Conservation (phyloP, 1,140 invertebrate genomes). For the Nasonia vitripennis region DNA sequence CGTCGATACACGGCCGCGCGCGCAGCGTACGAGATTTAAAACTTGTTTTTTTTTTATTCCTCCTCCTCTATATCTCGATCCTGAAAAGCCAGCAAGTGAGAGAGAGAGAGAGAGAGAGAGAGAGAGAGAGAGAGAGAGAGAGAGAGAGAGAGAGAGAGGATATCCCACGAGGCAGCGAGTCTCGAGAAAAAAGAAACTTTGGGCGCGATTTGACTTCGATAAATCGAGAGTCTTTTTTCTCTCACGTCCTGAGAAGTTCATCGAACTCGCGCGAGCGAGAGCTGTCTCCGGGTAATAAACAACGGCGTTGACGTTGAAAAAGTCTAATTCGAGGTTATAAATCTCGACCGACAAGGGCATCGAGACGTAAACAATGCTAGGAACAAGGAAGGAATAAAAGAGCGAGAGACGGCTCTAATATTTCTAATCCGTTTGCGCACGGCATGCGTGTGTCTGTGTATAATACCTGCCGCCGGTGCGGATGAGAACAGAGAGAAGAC, state of each 20-base stretch:
- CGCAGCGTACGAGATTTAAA: neutral
- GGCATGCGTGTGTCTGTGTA: neutral
- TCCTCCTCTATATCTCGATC: neutral
- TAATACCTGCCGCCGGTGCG: neutral
- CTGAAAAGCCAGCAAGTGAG: neutral
- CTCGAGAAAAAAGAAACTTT: constrained; percentile 8
- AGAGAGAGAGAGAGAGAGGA: constrained; percentile 25
- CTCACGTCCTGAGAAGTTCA: constrained; percentile 42
- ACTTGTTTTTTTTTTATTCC: neutral
- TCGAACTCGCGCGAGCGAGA: constrained; percentile 40
- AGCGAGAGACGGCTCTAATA: constrained; percentile 38
- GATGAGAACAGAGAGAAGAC: neutral
- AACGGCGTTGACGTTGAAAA: constrained; percentile 49
- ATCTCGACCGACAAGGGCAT: constrained; percentile 48
- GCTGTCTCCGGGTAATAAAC: constrained; percentile 52
- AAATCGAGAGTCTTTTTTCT: constrained; percentile 42
- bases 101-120: neutral
- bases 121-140: neutral
- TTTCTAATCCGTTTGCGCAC: constrained; percentile 49
- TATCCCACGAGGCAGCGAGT: constrained; percentile 29
- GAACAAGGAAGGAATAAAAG: constrained; percentile 4
- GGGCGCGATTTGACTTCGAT: constrained; percentile 32
- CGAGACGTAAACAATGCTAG: constrained; percentile 53
- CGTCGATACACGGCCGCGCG: neutral
- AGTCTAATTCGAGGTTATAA: constrained; percentile 53